Percentiles rank a stretch among this genome's conserved stretches.
Evolutionary conservation across 2,888 invertebrate genomes (phyloP).

Genomic region (Congeria kusceri): DNA sequence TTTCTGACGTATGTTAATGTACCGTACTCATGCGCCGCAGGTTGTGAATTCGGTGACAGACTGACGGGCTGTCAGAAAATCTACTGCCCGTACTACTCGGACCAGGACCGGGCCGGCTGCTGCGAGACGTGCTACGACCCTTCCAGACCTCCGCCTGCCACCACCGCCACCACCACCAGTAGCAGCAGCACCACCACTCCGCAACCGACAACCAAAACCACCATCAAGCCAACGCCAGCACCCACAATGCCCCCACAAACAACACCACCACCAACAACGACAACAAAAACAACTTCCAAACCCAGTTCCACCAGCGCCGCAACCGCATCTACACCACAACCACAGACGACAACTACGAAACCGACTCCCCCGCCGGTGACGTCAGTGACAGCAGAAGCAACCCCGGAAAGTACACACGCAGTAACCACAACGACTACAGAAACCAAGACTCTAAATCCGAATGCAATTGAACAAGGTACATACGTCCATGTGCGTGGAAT

Average conservation of each 20-base stretch:
- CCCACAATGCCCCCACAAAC: conserved; percentile 11
- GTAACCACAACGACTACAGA: conserved; percentile 4
- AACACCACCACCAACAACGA: conserved; percentile 17
- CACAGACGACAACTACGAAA: neutral
- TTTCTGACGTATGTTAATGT: too few species aligned
- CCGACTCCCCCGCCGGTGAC: neutral
- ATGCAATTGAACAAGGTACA: too few species aligned
- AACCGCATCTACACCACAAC: neutral
- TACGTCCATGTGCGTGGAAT: too few species aligned
- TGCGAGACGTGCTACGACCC: conserved; percentile 56
- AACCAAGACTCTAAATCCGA: neutral
- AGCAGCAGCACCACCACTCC: conserved; percentile 21
- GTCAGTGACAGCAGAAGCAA: conserved; percentile 1
- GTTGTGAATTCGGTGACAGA: conserved; percentile 72
- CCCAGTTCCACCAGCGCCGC: neutral
- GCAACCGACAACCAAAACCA: conserved; percentile 16
- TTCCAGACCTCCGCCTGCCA: conserved; percentile 30
- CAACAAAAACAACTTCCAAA: conserved; percentile 12
- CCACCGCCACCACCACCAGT: conserved; percentile 17
- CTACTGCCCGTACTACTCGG: conserved; percentile 39
- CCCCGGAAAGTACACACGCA: neutral
- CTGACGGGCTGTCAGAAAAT: conserved; percentile 53
- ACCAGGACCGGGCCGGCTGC: conserved; percentile 21
- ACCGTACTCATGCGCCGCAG: conserved; percentile 41
- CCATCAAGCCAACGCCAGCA: neutral